Conservation (phyloP, 2,113 vertebrate genomes). For the Romanogobio albipinnatus region DNA sequence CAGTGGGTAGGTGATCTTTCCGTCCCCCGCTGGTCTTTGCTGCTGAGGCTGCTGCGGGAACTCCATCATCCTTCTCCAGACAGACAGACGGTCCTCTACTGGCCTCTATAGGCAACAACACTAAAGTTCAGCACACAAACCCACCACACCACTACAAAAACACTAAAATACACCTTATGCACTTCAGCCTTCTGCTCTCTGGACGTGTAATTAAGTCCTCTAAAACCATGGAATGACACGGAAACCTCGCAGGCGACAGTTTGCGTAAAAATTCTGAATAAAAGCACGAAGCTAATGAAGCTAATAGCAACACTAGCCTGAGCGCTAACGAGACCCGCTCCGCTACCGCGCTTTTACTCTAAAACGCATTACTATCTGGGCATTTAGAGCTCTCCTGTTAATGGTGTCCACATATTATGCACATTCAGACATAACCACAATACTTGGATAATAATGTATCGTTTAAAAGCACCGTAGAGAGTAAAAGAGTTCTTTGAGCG, state of each 20-base stretch:
- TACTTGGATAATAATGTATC: neutral
- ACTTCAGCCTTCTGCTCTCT: neutral
- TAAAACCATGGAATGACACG: neutral
- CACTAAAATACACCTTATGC: constrained; percentile 65
- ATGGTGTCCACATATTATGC: neutral
- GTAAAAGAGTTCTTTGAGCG: neutral
- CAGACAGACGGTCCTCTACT: constrained; percentile 94
- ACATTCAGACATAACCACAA: neutral
- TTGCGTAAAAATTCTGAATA: constrained; percentile 46
- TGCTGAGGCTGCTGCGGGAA: constrained; percentile 90
- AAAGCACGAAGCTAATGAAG: constrained; percentile 52
- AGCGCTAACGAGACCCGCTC: constrained; percentile 30
- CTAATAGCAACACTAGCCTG: constrained; percentile 49
- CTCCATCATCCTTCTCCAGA: constrained; percentile 91
- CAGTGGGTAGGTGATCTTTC: constrained; percentile 93
- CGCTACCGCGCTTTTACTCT: neutral
- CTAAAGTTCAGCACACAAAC: constrained; percentile 91
- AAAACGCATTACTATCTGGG: neutral
- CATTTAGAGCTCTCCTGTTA: neutral
- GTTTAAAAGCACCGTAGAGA: neutral
- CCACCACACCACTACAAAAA: constrained; percentile 79
- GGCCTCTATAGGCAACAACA: constrained; percentile 99
- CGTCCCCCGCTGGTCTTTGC: constrained; percentile 85
- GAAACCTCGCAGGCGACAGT: neutral
- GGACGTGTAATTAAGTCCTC: neutral